phyloP scores from a whole-genome alignment of 2,888 invertebrate species.

The Athripsodes cinereus region DNA sequence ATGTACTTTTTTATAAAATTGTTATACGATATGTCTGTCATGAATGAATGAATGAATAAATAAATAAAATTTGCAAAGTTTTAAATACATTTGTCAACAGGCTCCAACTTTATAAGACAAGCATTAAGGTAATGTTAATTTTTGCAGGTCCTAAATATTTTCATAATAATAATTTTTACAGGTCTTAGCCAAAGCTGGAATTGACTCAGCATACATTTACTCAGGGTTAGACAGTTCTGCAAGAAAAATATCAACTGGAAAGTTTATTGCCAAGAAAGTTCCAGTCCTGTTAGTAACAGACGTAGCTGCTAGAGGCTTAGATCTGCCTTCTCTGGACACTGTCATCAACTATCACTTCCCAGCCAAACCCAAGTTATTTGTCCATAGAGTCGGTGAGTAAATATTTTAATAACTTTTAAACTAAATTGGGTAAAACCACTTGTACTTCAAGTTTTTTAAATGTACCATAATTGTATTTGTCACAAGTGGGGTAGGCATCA shows the following conservation, averaged over 20 bases:
- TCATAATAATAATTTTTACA: constrained; percentile 39
- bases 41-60: too few species aligned
- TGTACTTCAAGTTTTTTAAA: too few species aligned
- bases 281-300: constrained; percentile 92
- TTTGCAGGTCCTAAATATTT: neutral
- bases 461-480: too few species aligned
- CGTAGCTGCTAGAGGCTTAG: constrained; percentile 95
- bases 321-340: constrained; percentile 91
- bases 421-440: too few species aligned
- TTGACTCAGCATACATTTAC: constrained; percentile 86
- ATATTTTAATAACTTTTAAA: neutral
- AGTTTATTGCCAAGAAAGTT: constrained; percentile 75
- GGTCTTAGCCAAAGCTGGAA: constrained; percentile 67
- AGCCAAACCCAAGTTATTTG: constrained; percentile 92
- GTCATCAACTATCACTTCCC: constrained; percentile 98
- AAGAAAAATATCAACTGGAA: constrained; percentile 89
- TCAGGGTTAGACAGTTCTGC: constrained; percentile 92
- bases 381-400: constrained; percentile 91
- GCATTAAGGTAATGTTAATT: too few species aligned
- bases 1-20: too few species aligned
- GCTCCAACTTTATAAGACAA: too few species aligned
- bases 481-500: too few species aligned
- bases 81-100: too few species aligned
- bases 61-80: too few species aligned
- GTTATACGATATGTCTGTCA: too few species aligned